These are phyloP conservation scores for Acropternis orthonyx DNA, from an alignment of 2,797 vertebrate species.

Conservation along the genomic window DNA sequence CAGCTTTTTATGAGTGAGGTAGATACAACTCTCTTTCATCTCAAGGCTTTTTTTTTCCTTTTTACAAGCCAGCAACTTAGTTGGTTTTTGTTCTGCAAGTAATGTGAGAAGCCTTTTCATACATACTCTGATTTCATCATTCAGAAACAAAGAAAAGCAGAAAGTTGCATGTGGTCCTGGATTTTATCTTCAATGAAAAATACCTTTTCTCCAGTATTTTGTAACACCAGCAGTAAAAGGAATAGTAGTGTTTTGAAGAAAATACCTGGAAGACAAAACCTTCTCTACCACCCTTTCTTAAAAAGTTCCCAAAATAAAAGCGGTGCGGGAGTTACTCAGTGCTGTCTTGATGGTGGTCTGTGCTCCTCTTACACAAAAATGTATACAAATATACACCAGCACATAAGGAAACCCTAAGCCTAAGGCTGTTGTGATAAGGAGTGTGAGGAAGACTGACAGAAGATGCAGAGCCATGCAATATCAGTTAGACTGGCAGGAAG, in stretches of 20 bases:
- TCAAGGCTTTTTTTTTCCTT: neutral
- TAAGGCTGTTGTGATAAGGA: neutral
- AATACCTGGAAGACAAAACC: neutral
- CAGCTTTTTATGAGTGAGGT: neutral
- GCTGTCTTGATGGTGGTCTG: neutral
- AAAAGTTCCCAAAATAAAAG: neutral
- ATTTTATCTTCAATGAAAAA: conserved; percentile 19
- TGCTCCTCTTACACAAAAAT: neutral
- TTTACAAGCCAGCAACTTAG: conserved; percentile 11
- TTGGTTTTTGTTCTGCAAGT: conserved; percentile 52
- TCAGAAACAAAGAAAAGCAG: conserved; percentile 60
- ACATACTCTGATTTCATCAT: conserved; percentile 28
- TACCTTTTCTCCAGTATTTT: neutral
- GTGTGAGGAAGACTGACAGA: neutral
- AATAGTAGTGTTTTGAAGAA: neutral
- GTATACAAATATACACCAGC: neutral
- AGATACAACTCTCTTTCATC: conserved; percentile 5
- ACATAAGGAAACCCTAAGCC: neutral
- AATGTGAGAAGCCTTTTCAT: conserved; percentile 11
- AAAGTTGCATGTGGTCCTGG: neutral
- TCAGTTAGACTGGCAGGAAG: neutral
- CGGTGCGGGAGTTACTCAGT: neutral
- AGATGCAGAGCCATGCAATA: neutral
- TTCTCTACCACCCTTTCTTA: neutral
- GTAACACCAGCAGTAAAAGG: neutral